Conservation (phyloP, 1,140 invertebrate species). For the Condylostylus longicornis region DNA sequence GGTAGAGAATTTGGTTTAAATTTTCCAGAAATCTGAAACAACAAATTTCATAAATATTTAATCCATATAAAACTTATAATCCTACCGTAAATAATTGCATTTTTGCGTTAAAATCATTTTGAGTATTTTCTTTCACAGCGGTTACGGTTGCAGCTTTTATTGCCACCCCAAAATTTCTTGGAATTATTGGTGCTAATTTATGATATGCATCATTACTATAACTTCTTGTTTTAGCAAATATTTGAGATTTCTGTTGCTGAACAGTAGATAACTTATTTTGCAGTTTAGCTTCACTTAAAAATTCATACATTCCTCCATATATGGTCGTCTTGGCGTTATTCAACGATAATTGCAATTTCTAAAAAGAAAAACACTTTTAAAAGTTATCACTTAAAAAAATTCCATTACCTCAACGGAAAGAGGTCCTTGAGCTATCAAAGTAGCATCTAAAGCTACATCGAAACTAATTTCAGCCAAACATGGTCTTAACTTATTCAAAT, state of each 20-base stretch:
- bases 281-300: conserved; percentile 35
- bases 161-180: conserved; percentile 57
- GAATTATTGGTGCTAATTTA: conserved; percentile 51
- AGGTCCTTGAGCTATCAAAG: conserved; percentile 56
- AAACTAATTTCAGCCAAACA: conserved; percentile 55
- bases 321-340: conserved; percentile 49
- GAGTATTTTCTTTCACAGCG: conserved; percentile 45
- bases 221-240: no score
- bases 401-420: conserved; percentile 56
- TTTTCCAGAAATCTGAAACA: conserved; percentile 22
- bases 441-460: conserved; percentile 55
- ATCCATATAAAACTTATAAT: background rate
- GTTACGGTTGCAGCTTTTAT: conserved; percentile 51
- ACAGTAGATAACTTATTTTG: conserved; percentile 1
- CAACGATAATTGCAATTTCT: conserved; percentile 59
- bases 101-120: conserved; percentile 39
- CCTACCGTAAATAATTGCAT: conserved; percentile 32
- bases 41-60: background rate
- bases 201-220: conserved; percentile 34
- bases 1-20: conserved; percentile 26
- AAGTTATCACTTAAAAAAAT: background rate
- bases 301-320: conserved; percentile 48
- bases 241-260: background rate
- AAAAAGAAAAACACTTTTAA: conserved; percentile 22
- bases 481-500: conserved; percentile 32